Evolutionary conservation across 2,888 invertebrate species (phyloP).

Genomic region (Leucozona laternaria): DNA sequence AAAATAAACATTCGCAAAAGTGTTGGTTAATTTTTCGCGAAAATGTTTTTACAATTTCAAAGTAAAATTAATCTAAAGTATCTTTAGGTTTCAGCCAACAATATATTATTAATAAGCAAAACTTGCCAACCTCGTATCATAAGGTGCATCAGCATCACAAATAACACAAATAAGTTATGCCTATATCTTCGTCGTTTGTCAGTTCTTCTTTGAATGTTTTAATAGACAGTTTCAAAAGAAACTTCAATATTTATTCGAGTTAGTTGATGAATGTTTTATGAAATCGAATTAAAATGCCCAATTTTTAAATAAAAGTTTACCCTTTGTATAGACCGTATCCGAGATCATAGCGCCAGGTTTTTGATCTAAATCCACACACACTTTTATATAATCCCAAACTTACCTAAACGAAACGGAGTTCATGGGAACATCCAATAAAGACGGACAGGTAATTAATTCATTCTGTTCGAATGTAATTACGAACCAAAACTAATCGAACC

Average conservation of each 20-base stretch:
- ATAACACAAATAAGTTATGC: background rate
- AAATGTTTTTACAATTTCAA: no score
- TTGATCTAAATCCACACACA: constrained; percentile 29
- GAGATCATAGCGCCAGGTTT: constrained; percentile 70
- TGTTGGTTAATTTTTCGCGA: no score
- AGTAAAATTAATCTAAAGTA: no score
- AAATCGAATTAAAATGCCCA: constrained; percentile 61
- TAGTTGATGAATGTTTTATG: constrained; percentile 64
- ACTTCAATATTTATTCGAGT: constrained; percentile 46
- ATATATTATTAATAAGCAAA: no score
- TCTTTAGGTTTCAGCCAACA: no score
- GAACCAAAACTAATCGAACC: constrained; percentile 75
- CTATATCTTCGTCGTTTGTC: background rate
- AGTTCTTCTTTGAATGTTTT: background rate
- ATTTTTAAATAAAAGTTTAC: constrained; percentile 21
- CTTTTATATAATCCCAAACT: background rate
- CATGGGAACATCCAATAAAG: constrained; percentile 61
- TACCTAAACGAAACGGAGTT: constrained; percentile 22
- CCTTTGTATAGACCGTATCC: constrained; percentile 10
- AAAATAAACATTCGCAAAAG: no score
- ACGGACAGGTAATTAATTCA: constrained; percentile 71
- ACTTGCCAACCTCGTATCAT: no score
- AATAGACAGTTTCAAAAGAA: background rate
- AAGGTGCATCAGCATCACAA: background rate
- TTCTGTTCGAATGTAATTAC: constrained; percentile 72